Percentiles rank a stretch among this genome's conserved stretches.
Evolutionary conservation across 1,140 invertebrate genomes (phyloP).

Genomic region (Parapsyche elsis): DNA sequence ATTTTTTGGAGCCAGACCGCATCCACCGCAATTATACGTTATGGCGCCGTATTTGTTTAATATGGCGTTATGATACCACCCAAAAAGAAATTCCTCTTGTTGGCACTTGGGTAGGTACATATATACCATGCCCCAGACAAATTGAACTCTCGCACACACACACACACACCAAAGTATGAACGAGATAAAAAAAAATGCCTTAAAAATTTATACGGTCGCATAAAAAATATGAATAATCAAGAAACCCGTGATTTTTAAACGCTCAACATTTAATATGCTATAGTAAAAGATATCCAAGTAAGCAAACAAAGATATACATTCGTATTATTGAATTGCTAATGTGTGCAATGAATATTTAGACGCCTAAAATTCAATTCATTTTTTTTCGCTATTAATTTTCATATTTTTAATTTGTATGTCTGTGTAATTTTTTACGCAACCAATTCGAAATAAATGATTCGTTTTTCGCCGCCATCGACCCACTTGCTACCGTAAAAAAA

Average conservation of each 20-base stretch:
- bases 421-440: background rate
- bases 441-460: slow-evolving; percentile 3
- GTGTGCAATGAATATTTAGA: too few species aligned
- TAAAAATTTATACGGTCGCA: background rate
- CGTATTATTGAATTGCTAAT: too few species aligned
- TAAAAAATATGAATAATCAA: slow-evolving; percentile 6
- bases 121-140: background rate
- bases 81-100: slow-evolving; percentile 41
- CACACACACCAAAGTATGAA: background rate
- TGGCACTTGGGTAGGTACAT: slow-evolving; percentile 15
- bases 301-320: too few species aligned
- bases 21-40: slow-evolving; percentile 47
- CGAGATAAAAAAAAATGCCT: background rate
- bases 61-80: slow-evolving; percentile 46
- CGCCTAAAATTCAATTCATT: too few species aligned
- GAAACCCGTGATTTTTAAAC: too few species aligned
- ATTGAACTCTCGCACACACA: slow-evolving; percentile 1
- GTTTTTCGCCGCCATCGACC: background rate
- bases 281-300: too few species aligned
- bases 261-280: too few species aligned
- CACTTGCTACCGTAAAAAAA: slow-evolving; percentile 22
- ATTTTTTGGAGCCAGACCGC: slow-evolving; percentile 41
- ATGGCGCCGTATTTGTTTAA: slow-evolving; percentile 47
- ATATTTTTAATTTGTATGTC: background rate
- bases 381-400: slow-evolving; percentile 4